These are phyloP conservation scores for Labrus mixtus DNA, from an alignment of 2,113 vertebrate genomes.

Conservation along the genomic window DNA sequence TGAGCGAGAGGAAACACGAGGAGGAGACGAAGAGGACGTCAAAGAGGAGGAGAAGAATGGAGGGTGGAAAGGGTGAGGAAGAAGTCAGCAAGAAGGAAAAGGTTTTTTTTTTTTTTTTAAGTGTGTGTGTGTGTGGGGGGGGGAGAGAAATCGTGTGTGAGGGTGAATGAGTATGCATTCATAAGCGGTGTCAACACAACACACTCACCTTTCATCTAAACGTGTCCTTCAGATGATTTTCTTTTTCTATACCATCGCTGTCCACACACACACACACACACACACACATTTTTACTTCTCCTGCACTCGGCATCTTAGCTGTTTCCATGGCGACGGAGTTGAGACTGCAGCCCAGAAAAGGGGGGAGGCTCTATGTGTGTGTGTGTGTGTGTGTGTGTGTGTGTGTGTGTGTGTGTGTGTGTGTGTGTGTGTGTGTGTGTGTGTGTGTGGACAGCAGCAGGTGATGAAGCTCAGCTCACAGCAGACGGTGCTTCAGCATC, in stretches of 20 bases:
- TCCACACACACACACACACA: slow-evolving; percentile 47
- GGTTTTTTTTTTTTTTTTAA: neutral
- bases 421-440: slow-evolving; percentile 25
- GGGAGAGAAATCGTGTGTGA: neutral
- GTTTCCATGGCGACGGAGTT: slow-evolving; percentile 82
- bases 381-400: slow-evolving; percentile 33
- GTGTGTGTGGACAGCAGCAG: slow-evolving; percentile 57
- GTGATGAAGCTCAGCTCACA: slow-evolving; percentile 72
- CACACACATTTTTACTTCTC: slow-evolving; percentile 48
- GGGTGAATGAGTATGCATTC: slow-evolving; percentile 17
- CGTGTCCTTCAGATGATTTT: slow-evolving; percentile 66
- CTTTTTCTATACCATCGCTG: slow-evolving; percentile 61
- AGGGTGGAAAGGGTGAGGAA: neutral
- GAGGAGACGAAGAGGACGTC: neutral
- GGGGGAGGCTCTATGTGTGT: slow-evolving; percentile 4
- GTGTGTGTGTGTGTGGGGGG: neutral
- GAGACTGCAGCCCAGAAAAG: slow-evolving; percentile 67
- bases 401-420: slow-evolving; percentile 28
- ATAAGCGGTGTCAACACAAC: slow-evolving; percentile 39
- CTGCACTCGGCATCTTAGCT: slow-evolving; percentile 80
- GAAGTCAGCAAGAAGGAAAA: neutral
- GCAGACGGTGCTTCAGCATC: slow-evolving; percentile 56
- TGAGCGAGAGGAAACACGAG: neutral
- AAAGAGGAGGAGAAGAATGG: neutral
- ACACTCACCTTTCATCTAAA: slow-evolving; percentile 67